Evolutionary conservation across 1,140 invertebrate genomes (phyloP), one percentile per base, ranked within the genome.

Genomic region (Uloborus diversus): DNA sequence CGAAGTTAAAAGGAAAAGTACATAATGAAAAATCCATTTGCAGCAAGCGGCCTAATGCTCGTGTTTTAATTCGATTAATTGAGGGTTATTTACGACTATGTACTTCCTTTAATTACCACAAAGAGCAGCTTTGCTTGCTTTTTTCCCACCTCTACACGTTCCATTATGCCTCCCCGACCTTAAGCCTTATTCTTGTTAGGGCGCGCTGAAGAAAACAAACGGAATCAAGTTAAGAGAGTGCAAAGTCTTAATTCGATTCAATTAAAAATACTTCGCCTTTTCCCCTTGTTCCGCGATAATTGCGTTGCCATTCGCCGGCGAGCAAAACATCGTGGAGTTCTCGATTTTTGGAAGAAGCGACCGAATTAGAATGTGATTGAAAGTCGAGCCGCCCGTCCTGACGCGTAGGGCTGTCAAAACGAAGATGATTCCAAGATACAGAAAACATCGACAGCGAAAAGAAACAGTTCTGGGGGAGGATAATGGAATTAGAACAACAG

Each of bases 171-270:
- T 23, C 49, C 49, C n/a, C 27, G 47, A 69, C 47, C 47, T 32
- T 42, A 14, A 68, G 37, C 71, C 47, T 65, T n/a, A 5, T 17
- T 17, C 37, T 73, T 25, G 32, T 73, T 73, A 62, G 30, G 69
- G 32, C 61, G 13, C 37, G 17, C n/a, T 4, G 32, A 53, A 33
- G 32, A 62, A 78, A 78, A 78, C 73, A 78, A 66, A 65, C 9
- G 71, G 73, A 78, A 78, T 78, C 61, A 32, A 78, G 62, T 78
- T 78, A 78, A 11, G 13, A 25, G 62, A 66, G 73, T 78, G 62
- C 73, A 78, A 78, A 78, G 61, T 78, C 73, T 78, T 78, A 78
- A 78, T 78, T 78, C 73, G 32, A 78, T 78, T 78, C 73, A 78
- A 78, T 78, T 78, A 78, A 78, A 78, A 78, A 78, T 78, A 65